A percentile compares a stretch with the other conserved stretches of the same genome.
These are phyloP conservation scores for Rhopalosiphum padi DNA, from an alignment of 1,140 invertebrate species.

Conservation along the genomic window DNA sequence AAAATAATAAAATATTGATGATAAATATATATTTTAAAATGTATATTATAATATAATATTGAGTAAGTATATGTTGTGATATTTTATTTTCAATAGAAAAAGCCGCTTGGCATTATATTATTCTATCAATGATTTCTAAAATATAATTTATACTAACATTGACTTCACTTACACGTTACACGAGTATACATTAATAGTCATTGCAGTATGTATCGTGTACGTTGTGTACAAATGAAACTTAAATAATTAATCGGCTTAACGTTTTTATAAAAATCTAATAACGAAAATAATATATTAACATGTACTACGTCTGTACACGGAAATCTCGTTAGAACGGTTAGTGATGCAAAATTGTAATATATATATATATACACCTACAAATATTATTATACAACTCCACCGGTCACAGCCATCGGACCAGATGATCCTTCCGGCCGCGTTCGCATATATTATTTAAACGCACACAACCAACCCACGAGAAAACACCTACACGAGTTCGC, in stretches of 20 bases:
- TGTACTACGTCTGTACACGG: not conserved
- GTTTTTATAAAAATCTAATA: not conserved
- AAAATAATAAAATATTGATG: not conserved
- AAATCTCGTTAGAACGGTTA: not conserved
- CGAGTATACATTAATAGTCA: not conserved
- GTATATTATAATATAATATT: not conserved
- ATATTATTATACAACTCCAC: not conserved
- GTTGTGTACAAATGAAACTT: not conserved
- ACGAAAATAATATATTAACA: not conserved
- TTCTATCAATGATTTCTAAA: not conserved
- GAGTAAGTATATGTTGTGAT: not conserved
- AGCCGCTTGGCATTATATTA: not conserved
- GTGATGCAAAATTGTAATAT: not conserved
- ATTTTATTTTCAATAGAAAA: not conserved
- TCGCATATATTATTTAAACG: conserved; percentile 7
- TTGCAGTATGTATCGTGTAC: not conserved
- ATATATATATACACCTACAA: not conserved
- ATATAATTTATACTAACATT: not conserved
- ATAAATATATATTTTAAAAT: not conserved
- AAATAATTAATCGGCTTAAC: not conserved
- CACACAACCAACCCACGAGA: conserved; percentile 17
- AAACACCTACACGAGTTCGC: conserved; percentile 32
- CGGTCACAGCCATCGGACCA: not conserved
- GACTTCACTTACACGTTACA: not conserved
- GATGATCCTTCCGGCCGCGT: conserved; percentile 41